A percentile compares a stretch with the other conserved stretches of the same genome.
Evolutionary conservation across 2,888 invertebrate genomes (phyloP).

Genomic region (Plagodis pulveraria): DNA sequence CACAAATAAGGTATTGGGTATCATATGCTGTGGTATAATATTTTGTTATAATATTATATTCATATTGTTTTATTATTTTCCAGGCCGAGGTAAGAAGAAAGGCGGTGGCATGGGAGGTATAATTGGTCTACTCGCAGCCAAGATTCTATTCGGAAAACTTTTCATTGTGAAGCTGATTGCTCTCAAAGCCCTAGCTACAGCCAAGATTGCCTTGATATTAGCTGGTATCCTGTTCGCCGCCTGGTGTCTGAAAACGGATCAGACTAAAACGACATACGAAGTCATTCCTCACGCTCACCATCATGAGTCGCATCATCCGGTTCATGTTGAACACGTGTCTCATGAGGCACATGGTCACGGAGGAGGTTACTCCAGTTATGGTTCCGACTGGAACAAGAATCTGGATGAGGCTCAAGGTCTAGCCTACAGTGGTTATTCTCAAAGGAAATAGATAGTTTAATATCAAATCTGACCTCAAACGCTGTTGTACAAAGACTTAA

Average conservation of each 20-base stretch:
- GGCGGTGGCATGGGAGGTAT: conserved; percentile 89
- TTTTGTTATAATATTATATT: not conserved
- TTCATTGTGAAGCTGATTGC: conserved; percentile 92
- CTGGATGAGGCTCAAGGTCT: conserved; percentile 88
- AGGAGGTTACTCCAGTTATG: conserved; percentile 64
- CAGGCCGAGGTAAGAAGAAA: conserved; percentile 91
- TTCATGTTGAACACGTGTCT: conserved; percentile 80
- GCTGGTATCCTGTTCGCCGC: conserved; percentile 87
- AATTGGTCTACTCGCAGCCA: conserved; percentile 85
- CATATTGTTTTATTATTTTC: conserved; percentile 28
- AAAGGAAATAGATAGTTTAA: conserved; percentile 41
- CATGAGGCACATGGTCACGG: conserved; percentile 70
- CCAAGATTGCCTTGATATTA: conserved; percentile 92
- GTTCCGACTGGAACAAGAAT: conserved; percentile 82
- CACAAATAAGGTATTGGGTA: not conserved
- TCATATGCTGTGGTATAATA: conserved; percentile 24
- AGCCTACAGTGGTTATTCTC: conserved; percentile 87
- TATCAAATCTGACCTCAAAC: conserved; percentile 28
- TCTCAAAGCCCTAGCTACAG: conserved; percentile 92
- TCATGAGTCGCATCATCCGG: conserved; percentile 87
- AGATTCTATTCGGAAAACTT: conserved; percentile 80
- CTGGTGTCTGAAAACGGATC: conserved; percentile 74
- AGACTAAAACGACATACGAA: conserved; percentile 77
- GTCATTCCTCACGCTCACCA: conserved; percentile 77
- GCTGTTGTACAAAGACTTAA: conserved; percentile 74